phyloP scores from a whole-genome alignment of 2,888 invertebrate species.

The Yponomeuta sedellus region DNA sequence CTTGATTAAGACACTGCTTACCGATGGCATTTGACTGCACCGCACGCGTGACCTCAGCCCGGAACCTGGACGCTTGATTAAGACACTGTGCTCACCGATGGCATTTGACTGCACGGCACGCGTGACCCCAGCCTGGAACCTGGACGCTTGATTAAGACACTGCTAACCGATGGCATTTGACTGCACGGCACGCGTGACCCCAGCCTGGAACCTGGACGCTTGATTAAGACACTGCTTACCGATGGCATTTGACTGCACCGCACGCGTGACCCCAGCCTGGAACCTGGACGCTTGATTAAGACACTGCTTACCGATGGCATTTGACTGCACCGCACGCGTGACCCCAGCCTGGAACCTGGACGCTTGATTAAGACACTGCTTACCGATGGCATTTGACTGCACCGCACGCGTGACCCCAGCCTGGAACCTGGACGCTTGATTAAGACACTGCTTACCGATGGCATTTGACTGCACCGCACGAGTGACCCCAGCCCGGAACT shows the following conservation, averaged over 20 bases:
- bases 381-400: slow-evolving; percentile 96
- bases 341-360: slow-evolving; percentile 84
- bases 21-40: slow-evolving; percentile 97
- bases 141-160: neutral
- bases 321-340: slow-evolving; percentile 94
- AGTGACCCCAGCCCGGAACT: slow-evolving; percentile 90
- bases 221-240: no score
- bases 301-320: slow-evolving; percentile 89
- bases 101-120: slow-evolving; percentile 96
- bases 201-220: slow-evolving; percentile 90
- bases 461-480: slow-evolving; percentile 96
- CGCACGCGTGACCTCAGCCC: slow-evolving; percentile 89
- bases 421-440: slow-evolving; percentile 42
- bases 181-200: slow-evolving; percentile 92
- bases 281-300: no score
- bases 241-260: no score
- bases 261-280: no score
- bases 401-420: slow-evolving; percentile 95
- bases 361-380: slow-evolving; percentile 57
- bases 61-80: slow-evolving; percentile 70
- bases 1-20: slow-evolving; percentile 52
- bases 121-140: slow-evolving; percentile 89
- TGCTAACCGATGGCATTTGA: slow-evolving; percentile 86
- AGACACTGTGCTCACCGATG: slow-evolving; percentile 88
- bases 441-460: slow-evolving; percentile 53